Evolutionary conservation across 2,888 invertebrate species (phyloP).

Genomic region (Nomada hirtipes): DNA sequence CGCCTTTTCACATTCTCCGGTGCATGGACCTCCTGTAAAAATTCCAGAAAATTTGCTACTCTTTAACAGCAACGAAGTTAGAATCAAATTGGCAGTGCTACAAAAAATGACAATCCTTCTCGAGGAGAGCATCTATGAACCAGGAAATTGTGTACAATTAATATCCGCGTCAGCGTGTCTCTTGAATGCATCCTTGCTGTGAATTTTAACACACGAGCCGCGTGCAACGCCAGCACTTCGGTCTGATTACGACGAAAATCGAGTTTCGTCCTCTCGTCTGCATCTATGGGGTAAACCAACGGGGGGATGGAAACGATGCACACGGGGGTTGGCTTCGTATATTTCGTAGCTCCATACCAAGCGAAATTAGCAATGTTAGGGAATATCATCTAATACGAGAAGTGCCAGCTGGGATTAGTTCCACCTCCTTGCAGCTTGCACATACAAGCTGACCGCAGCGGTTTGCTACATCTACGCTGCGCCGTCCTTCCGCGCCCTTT

Average conservation of each 20-base stretch:
- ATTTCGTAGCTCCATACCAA: constrained; percentile 52
- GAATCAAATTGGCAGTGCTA: background rate
- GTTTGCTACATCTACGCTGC: constrained; percentile 55
- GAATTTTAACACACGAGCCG: constrained; percentile 45
- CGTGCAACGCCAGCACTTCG: constrained; percentile 42
- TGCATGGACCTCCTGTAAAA: background rate
- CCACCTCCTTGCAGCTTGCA: constrained; percentile 57
- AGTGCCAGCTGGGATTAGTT: constrained; percentile 69
- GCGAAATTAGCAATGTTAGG: constrained; percentile 71
- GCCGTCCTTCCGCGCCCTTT: background rate
- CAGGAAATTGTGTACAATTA: constrained; percentile 17
- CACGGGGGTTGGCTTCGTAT: constrained; percentile 25
- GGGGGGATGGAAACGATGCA: background rate
- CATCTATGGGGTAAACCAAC: constrained; percentile 6
- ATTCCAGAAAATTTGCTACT: too few species aligned
- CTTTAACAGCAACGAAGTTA: background rate
- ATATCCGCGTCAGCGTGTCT: constrained; percentile 19
- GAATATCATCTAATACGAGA: constrained; percentile 69
- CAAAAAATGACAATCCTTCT: background rate
- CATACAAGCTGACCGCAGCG: constrained; percentile 68
- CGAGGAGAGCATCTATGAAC: background rate
- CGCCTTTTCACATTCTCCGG: too few species aligned
- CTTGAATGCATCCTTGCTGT: constrained; percentile 26
- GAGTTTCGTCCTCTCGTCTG: constrained; percentile 53
- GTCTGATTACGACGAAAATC: constrained; percentile 62